These are phyloP conservation scores for Sparus aurata DNA, from an alignment of 2,797 vertebrate genomes.

Conservation along the genomic window DNA sequence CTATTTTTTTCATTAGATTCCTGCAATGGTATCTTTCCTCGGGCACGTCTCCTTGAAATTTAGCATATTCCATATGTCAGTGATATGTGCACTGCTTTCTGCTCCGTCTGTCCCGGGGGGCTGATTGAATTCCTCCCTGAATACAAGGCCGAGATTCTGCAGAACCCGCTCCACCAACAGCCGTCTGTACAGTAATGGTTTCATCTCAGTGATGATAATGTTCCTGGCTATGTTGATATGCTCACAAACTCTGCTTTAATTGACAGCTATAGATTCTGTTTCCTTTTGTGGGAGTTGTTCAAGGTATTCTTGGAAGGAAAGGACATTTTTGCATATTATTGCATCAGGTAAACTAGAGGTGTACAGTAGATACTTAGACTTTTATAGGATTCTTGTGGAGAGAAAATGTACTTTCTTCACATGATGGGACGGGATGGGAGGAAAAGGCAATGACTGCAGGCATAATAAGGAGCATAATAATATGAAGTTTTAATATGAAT, in stretches of 20 bases:
- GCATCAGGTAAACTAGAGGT: not conserved
- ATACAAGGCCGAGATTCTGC: slow-evolving; percentile 15
- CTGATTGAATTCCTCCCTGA: slow-evolving; percentile 33
- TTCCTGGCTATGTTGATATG: slow-evolving; percentile 32
- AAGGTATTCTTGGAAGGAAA: slow-evolving; percentile 12
- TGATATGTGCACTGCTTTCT: slow-evolving; percentile 10
- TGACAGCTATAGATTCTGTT: slow-evolving; percentile 12
- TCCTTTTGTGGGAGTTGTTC: slow-evolving; percentile 7
- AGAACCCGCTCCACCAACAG: slow-evolving; percentile 22
- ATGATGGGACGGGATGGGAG: too few relatives aligned
- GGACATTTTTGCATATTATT: not conserved
- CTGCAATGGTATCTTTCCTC: not conserved
- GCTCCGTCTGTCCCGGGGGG: slow-evolving; percentile 2
- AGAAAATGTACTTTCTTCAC: too few relatives aligned
- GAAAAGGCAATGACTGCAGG: too few relatives aligned
- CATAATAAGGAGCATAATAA: too few relatives aligned
- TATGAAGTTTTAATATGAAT: too few relatives aligned
- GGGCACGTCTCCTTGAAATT: slow-evolving; percentile 17
- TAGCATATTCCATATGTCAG: slow-evolving; percentile 34
- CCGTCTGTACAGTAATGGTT: slow-evolving; percentile 35
- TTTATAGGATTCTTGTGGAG: too few relatives aligned
- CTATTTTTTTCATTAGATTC: not conserved
- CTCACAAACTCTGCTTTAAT: slow-evolving; percentile 23
- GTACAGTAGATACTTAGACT: too few relatives aligned
- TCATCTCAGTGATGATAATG: slow-evolving; percentile 33